Evolutionary conservation across 2,797 vertebrate genomes (phyloP).

Genomic region (Pteropus rufus): DNA sequence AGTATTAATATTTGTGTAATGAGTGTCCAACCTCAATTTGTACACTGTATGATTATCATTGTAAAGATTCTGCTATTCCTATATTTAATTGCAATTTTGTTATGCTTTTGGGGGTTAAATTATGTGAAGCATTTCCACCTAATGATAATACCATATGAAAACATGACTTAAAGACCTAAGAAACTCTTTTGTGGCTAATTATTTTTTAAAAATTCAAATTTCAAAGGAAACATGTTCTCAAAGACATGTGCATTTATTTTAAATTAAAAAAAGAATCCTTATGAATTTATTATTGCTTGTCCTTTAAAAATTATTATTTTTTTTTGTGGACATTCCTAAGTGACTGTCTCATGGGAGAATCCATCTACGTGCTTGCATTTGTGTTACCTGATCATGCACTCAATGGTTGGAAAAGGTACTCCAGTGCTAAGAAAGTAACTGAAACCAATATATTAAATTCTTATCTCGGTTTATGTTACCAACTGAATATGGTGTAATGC

Average conservation of each 20-base stretch:
- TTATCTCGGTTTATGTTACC: conserved; percentile 79
- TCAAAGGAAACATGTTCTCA: conserved; percentile 76
- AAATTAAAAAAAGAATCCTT: conserved; percentile 74
- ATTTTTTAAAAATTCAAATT: conserved; percentile 77
- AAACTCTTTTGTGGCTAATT: conserved; percentile 77
- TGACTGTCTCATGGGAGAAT: conserved; percentile 78
- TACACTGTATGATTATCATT: conserved; percentile 78
- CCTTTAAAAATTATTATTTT: conserved; percentile 56
- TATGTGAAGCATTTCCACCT: conserved; percentile 79
- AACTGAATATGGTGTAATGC: conserved; percentile 83
- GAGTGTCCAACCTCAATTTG: conserved; percentile 77
- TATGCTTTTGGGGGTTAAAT: conserved; percentile 77
- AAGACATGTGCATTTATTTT: conserved; percentile 77
- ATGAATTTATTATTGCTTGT: conserved; percentile 72
- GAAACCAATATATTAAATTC: conserved; percentile 75
- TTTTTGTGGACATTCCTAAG: conserved; percentile 78
- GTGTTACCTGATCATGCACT: conserved; percentile 78
- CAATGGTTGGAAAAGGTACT: conserved; percentile 77
- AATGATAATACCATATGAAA: conserved; percentile 77
- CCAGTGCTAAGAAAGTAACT: conserved; percentile 79
- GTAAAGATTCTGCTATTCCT: conserved; percentile 77
- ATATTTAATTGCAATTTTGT: conserved; percentile 76
- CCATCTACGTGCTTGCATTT: conserved; percentile 78
- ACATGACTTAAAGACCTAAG: conserved; percentile 76
- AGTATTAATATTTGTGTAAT: conserved; percentile 78